Conservation (phyloP, 2,797 vertebrate genomes). For the Astyanax mexicanus region DNA sequence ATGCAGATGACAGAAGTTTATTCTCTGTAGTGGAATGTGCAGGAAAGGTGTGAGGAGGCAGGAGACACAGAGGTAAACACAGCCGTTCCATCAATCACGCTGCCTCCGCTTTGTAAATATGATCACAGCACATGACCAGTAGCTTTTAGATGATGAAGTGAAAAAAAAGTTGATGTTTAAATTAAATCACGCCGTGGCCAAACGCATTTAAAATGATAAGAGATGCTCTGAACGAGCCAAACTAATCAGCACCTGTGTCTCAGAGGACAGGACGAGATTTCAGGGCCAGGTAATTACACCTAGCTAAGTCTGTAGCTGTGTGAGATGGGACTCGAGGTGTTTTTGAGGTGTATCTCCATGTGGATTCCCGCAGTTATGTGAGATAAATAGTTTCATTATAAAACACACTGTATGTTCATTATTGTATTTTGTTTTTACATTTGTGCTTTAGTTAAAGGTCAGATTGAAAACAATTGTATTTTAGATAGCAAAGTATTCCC, state of each 20-base stretch:
- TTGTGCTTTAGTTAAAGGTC: no score
- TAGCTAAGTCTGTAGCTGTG: background rate
- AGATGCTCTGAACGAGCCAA: background rate
- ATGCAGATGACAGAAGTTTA: constrained; percentile 65
- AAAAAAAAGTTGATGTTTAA: background rate
- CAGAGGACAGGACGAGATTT: background rate
- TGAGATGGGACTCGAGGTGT: background rate
- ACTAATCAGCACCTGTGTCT: background rate
- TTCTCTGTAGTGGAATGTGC: constrained; percentile 43
- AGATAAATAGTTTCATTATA: background rate
- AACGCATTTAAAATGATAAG: background rate
- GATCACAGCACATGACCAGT: background rate
- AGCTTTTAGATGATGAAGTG: background rate
- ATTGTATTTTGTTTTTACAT: no score
- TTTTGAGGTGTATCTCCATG: background rate
- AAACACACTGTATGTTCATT: background rate
- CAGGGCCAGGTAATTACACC: background rate
- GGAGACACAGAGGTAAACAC: constrained; percentile 6
- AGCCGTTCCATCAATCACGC: background rate
- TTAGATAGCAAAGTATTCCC: no score
- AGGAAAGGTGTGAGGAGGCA: constrained; percentile 7
- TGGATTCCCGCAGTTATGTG: background rate
- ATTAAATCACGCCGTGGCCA: background rate
- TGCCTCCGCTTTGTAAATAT: background rate
- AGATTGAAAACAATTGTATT: no score